phyloP scores from a whole-genome alignment of 1,140 invertebrate genomes.

The Fopius arisanus region DNA sequence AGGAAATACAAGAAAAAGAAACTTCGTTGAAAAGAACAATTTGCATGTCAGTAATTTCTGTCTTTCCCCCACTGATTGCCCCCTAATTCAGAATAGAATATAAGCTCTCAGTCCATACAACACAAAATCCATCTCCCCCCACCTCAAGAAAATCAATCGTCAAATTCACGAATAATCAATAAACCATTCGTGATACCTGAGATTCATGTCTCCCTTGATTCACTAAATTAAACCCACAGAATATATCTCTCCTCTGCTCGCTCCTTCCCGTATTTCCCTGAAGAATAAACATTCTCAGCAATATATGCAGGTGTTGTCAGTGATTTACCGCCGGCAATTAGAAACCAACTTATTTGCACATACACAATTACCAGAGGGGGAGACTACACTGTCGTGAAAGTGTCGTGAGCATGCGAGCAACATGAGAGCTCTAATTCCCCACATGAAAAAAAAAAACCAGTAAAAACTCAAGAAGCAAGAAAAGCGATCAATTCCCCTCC shows the following conservation, averaged over 20 bases:
- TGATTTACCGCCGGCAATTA: constrained; percentile 64
- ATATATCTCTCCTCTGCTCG: constrained; percentile 34
- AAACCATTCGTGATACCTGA: too few species aligned
- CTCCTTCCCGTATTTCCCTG: constrained; percentile 44
- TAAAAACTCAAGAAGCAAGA: background rate
- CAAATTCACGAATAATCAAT: too few species aligned
- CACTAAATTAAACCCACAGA: background rate
- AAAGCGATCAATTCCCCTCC: background rate
- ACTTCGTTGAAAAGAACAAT: background rate
- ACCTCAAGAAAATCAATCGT: too few species aligned
- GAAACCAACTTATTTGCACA: constrained; percentile 61
- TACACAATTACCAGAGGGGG: constrained; percentile 24
- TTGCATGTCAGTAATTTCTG: background rate
- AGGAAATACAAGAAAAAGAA: background rate
- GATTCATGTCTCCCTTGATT: background rate
- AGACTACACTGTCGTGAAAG: constrained; percentile 29
- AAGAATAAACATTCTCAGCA: constrained; percentile 58
- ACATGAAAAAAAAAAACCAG: background rate
- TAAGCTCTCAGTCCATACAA: background rate
- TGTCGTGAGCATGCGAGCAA: constrained; percentile 52
- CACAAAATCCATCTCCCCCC: too few species aligned
- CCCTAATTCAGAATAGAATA: background rate
- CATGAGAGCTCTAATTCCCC: constrained; percentile 56
- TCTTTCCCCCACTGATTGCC: background rate
- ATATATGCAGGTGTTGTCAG: constrained; percentile 60